Evolutionary conservation across 1,140 invertebrate species (phyloP), one percentile per base, ranked within the genome.

Genomic region (Ceratosolen solmsi): DNA sequence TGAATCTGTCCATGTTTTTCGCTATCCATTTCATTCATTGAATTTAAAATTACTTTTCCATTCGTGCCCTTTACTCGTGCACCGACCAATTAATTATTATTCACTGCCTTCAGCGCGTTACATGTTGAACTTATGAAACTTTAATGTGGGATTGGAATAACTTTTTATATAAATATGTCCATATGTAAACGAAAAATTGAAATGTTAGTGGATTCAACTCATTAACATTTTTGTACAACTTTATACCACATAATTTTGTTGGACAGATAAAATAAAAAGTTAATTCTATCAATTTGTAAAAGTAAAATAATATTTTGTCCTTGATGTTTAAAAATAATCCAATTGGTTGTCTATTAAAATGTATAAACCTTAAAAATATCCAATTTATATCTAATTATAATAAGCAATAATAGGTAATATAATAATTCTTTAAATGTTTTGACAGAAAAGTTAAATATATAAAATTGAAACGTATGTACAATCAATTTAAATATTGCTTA

Each of bases 21-120:
- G 7, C 33, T 46, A 70, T 70, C n/a, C 22, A 46, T 15, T 70
- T 46, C 36, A 41, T 41, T 5, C 38, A 46, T 41, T 41, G 8
- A 70, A 70, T 70, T 27, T 46, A 70, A 70, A 70, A 70, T 70
- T 3, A 22, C 17, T 70, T 70, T 70, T 41, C n/a, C 9, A 46
- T 27, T 15, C n/a, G 22, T 65, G 15, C 11, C 38, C 33, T 70
- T 15, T 25, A n/a, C 15, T 3, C 38, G 8, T 46, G 9, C 22
- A 9, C 4, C 20, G n/a, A 13, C 22, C 38, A 46, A 70, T 46
- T 70, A 41, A 70, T 70, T 70, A 46, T 70, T 46, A 70, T 36
- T 65, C 30, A n/a, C 30, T 9, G 38, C 63, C 9, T 68, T 9
- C 33, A 65, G 5, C 17, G 30, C 36, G 20, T 68, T 38, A 22